These are phyloP conservation scores for Xiphophorus maculatus DNA, from an alignment of 2,113 vertebrate species.

Conservation along the genomic window DNA sequence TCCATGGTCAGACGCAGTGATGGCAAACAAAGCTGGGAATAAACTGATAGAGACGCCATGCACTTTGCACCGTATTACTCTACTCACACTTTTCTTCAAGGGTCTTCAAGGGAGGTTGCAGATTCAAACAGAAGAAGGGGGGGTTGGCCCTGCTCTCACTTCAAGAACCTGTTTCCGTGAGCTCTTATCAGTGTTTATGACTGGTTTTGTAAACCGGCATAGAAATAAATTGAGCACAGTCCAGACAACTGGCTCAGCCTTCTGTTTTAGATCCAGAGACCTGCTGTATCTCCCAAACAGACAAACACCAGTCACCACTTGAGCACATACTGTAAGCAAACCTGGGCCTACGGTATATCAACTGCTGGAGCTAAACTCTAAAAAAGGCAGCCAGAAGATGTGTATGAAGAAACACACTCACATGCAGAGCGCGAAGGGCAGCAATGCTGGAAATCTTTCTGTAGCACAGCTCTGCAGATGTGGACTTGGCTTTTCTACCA, in stretches of 20 bases:
- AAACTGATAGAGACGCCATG: conserved; percentile 61
- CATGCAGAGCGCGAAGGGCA: not conserved
- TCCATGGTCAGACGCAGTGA: conserved; percentile 20
- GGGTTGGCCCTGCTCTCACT: conserved; percentile 36
- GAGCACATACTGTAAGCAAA: conserved; percentile 52
- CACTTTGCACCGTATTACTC: conserved; percentile 60
- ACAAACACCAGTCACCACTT: conserved; percentile 42
- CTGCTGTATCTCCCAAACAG: conserved; percentile 51
- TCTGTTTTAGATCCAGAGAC: conserved; percentile 50
- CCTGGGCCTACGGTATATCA: conserved; percentile 47
- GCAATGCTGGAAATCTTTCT: conserved; percentile 16
- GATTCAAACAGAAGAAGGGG: conserved; percentile 44
- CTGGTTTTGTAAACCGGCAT: conserved; percentile 69
- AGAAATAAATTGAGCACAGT: conserved; percentile 50
- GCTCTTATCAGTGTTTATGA: conserved; percentile 74
- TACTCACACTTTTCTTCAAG: conserved; percentile 1
- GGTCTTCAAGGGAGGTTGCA: conserved; percentile 18
- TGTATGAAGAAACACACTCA: not conserved
- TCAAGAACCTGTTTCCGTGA: conserved; percentile 36
- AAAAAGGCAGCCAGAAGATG: conserved; percentile 19
- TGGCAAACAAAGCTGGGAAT: conserved; percentile 77
- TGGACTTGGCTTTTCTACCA: not conserved
- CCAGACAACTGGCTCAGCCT: conserved; percentile 33
- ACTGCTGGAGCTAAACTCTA: conserved; percentile 25
- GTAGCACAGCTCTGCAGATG: not conserved